Base-by-base conservation (phyloP, 2,113 vertebrate species). In the Ptyas mucosa region DNA sequence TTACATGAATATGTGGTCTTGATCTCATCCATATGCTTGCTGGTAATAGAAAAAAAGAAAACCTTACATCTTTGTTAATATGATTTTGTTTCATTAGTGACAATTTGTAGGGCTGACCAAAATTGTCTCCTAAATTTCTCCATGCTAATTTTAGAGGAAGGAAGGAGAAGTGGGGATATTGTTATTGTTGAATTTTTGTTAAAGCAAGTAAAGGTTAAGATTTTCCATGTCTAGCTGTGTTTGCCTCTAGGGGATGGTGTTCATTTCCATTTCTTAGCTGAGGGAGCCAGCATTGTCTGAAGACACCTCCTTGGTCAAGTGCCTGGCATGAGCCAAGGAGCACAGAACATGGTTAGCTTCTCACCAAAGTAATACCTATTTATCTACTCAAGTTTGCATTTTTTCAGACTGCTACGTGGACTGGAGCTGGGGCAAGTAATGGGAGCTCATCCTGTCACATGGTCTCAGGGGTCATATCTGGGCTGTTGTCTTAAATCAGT, bases 1-100 rank as follows among this genome's bases (percentile, higher is more conserved):
- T 96, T 95, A 94, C 92, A 93, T 93, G 85, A 61, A 94, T 34
- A 92, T 89, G 10, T 88, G 39, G 58, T 96, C 85, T 88, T 93
- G 34, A 89, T 85, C 85, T 39, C 24, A 85, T 6, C 43, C 21
- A 11, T 93, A 51, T 87, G 87, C n/a, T 94, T 95, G 21, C 9
- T 92, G 87, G 94, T 96, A 64, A 64, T 64, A 64, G 11, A 29
- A 64, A 64, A 61, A 91, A 94, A 69, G 91, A 4, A 54, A 94
- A 81, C 57, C 75, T 88, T 15, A 91, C 92, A 93, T 57, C 9
- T 43, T 94, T 92, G 69, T 88, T 90, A 51, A 64, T 46, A 52
- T 88, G 21, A n/a, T 34, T 54, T 52, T 34, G 39, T 89, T 89
- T 57, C 34, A 89, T 39, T 57, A 57, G 88, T 89, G 53, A 10